Evolutionary conservation across 2,888 invertebrate genomes (phyloP).

Genomic region (Amphipyra tragopoginis): DNA sequence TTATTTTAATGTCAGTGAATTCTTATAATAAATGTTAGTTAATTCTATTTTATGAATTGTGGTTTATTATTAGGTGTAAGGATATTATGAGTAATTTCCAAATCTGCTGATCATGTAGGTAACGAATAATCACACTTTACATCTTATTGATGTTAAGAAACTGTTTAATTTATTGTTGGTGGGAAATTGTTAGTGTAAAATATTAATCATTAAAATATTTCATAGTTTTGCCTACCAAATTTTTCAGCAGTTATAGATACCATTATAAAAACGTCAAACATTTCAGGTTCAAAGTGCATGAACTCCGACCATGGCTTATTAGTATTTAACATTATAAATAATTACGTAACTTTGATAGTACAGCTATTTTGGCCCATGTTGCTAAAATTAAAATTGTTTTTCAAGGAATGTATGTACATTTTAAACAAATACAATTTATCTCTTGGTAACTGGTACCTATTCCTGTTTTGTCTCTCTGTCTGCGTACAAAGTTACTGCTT

Average conservation of each 20-base stretch:
- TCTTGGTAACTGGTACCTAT: conserved; percentile 52
- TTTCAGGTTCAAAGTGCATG: conserved; percentile 11
- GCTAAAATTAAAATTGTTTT: conserved; percentile 55
- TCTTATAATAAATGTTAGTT: conserved; percentile 29
- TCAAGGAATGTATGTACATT: conserved; percentile 11
- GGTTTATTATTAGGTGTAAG: conserved; percentile 21
- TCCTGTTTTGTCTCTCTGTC: conserved; percentile 63
- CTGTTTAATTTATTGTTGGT: conserved; percentile 18
- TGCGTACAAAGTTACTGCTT: conserved; percentile 37
- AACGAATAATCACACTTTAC: too few relatives aligned
- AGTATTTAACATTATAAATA: conserved; percentile 21
- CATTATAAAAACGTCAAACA: background rate
- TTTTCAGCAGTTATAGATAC: background rate
- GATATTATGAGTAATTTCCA: background rate
- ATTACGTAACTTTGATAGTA: conserved; percentile 46
- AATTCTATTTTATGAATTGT: conserved; percentile 26
- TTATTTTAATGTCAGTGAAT: conserved; percentile 27
- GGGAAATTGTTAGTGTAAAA: conserved; percentile 19
- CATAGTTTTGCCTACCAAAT: background rate
- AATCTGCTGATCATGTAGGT: too few relatives aligned
- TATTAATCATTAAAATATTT: background rate
- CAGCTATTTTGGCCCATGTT: conserved; percentile 47
- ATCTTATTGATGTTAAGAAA: background rate
- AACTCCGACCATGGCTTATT: conserved; percentile 34
- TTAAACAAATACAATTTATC: conserved; percentile 38